Evolutionary conservation across 37 sponge, comb jelly and placozoan species (phyloP).

Genomic region (Spongia lamella): DNA sequence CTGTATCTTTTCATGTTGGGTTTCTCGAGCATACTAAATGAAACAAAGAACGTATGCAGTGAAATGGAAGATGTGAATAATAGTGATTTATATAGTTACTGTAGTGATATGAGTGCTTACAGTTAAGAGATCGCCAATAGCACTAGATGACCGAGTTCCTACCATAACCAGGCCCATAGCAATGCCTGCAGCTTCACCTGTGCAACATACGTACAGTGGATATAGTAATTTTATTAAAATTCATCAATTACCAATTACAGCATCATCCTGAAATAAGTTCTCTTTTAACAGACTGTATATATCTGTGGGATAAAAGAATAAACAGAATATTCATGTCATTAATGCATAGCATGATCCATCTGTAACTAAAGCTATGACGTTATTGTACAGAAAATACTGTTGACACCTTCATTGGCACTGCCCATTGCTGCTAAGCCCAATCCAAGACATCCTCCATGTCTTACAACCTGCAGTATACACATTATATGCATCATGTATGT

Average conservation of each 20-base stretch:
- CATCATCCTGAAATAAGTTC: slow-evolving; percentile 92
- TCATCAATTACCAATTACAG: slow-evolving; percentile 77
- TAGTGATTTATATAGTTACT: neutral
- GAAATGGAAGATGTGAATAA: neutral
- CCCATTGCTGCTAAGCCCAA: slow-evolving; percentile 98
- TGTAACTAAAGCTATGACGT: neutral
- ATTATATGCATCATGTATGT: neutral
- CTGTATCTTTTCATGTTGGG: slow-evolving; percentile 98
- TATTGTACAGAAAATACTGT: no score
- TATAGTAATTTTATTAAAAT: no score
- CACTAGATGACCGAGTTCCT: slow-evolving; percentile 51
- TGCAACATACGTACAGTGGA: no score
- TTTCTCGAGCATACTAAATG: slow-evolving; percentile 86
- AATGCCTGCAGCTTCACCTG: slow-evolving; percentile 92
- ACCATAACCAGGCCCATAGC: slow-evolving; percentile 99
- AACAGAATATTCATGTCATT: no score
- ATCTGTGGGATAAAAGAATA: slow-evolving; percentile 27
- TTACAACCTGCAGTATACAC: slow-evolving; percentile 75
- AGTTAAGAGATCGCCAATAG: slow-evolving; percentile 81
- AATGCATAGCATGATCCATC: no score
- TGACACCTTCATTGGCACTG: slow-evolving; percentile 66
- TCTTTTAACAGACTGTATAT: slow-evolving; percentile 86
- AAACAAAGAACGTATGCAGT: neutral
- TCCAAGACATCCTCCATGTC: slow-evolving; percentile 96
- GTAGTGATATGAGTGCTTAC: slow-evolving; percentile 17